These are phyloP conservation scores for Montipora efflorescens DNA, from an alignment of 64 coral and sea anemone genomes.

Conservation along the genomic window DNA sequence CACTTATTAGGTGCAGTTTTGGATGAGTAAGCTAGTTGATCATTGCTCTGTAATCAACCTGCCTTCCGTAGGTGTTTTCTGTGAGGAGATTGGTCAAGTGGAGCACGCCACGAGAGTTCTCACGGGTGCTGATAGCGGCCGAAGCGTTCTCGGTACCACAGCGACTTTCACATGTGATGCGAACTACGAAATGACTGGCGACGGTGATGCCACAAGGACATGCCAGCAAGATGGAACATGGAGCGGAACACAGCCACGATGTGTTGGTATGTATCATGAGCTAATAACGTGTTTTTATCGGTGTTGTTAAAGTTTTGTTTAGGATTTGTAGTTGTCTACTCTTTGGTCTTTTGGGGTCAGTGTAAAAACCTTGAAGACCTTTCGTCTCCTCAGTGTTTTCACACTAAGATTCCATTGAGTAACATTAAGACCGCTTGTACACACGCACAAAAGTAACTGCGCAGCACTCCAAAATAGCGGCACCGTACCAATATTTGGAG, in stretches of 20 bases:
- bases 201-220: conserved; percentile 12
- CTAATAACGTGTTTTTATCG: not conserved
- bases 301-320: not conserved
- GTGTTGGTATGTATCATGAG: conserved; percentile 33
- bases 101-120: conserved; percentile 42
- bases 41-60: not conserved
- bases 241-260: conserved; percentile 64
- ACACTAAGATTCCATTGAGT: too few relatives aligned
- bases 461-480: too few relatives aligned
- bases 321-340: too few relatives aligned
- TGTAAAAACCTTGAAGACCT: too few relatives aligned
- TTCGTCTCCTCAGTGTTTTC: too few relatives aligned
- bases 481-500: too few relatives aligned
- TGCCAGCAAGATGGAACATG: conserved; percentile 60
- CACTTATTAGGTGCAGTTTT: too few relatives aligned
- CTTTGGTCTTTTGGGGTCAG: too few relatives aligned
- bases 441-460: too few relatives aligned
- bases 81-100: conserved; percentile 56
- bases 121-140: not conserved
- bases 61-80: conserved; percentile 26
- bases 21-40: not conserved
- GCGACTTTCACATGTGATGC: conserved; percentile 59
- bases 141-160: conserved; percentile 25
- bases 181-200: conserved; percentile 37
- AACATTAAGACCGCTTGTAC: too few relatives aligned